Evolutionary conservation across 2,797 vertebrate species (phyloP).

Genomic region (Liparis tanakae): DNA sequence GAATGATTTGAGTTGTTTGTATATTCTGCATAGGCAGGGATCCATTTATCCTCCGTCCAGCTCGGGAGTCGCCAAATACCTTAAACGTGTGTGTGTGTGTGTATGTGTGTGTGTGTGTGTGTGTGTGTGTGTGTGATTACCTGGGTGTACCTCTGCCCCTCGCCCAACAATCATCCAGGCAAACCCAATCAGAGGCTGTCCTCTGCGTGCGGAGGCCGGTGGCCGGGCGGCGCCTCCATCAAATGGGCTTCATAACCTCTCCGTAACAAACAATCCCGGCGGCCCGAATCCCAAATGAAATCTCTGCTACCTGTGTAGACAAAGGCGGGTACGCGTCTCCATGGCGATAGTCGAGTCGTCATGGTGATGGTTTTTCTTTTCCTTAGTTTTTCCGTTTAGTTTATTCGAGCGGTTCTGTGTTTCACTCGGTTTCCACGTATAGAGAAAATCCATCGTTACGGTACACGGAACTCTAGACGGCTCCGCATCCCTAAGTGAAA

Average conservation of each 20-base stretch:
- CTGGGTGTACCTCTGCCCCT: conserved; percentile 44
- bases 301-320: conserved; percentile 58
- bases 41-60: conserved; percentile 65
- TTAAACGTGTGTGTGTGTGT: conserved; percentile 47
- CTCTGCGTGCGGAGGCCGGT: conserved; percentile 51
- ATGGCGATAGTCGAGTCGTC: conserved; percentile 47
- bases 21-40: conserved; percentile 55
- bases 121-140: conserved; percentile 36
- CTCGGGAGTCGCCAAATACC: conserved; percentile 37
- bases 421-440: conserved; percentile 26
- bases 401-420: conserved; percentile 24
- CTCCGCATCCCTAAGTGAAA: too few relatives aligned
- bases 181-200: conserved; percentile 70
- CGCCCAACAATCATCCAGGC: conserved; percentile 63
- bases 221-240: conserved; percentile 48
- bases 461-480: too few relatives aligned
- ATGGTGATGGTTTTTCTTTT: too few relatives aligned
- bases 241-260: conserved; percentile 63
- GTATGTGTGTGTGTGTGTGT: conserved; percentile 35
- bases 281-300: conserved; percentile 66
- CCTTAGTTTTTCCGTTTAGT: too few relatives aligned
- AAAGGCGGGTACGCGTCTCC: conserved; percentile 49
- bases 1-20: conserved; percentile 26
- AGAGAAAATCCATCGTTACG: too few relatives aligned
- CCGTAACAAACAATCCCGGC: conserved; percentile 50